phyloP scores from a whole-genome alignment of 1,140 invertebrate species.

The Campoletis sonorensis region DNA sequence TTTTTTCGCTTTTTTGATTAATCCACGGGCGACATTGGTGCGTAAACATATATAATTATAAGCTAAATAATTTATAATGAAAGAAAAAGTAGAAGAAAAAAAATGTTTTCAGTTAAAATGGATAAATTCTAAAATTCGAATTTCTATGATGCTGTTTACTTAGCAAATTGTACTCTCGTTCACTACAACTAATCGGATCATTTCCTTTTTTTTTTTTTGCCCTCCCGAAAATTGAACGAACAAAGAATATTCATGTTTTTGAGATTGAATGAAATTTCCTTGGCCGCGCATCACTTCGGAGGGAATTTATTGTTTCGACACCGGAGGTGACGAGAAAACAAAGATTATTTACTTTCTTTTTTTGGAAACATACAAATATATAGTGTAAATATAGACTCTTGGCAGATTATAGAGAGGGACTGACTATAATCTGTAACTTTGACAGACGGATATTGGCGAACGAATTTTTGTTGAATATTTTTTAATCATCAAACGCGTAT shows the following conservation, averaged over 20 bases:
- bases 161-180: background rate
- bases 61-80: slow-evolving; percentile 26
- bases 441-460: background rate
- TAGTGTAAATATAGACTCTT: background rate
- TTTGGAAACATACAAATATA: slow-evolving; percentile 7
- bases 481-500: background rate
- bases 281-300: background rate
- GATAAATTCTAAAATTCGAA: background rate
- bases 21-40: slow-evolving; percentile 10
- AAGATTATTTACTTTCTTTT: background rate
- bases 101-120: background rate
- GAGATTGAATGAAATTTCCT: background rate
- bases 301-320: background rate
- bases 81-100: background rate
- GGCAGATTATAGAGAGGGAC: background rate
- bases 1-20: background rate
- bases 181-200: background rate
- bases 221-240: no score
- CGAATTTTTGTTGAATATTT: background rate
- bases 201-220: no score
- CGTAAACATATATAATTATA: slow-evolving; percentile 26
- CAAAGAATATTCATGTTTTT: background rate
- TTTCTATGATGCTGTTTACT: background rate
- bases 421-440: background rate
- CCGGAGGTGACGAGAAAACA: background rate